Conservation (phyloP, 2,797 vertebrate genomes). For the Lepidocolaptes lacrymiger region DNA sequence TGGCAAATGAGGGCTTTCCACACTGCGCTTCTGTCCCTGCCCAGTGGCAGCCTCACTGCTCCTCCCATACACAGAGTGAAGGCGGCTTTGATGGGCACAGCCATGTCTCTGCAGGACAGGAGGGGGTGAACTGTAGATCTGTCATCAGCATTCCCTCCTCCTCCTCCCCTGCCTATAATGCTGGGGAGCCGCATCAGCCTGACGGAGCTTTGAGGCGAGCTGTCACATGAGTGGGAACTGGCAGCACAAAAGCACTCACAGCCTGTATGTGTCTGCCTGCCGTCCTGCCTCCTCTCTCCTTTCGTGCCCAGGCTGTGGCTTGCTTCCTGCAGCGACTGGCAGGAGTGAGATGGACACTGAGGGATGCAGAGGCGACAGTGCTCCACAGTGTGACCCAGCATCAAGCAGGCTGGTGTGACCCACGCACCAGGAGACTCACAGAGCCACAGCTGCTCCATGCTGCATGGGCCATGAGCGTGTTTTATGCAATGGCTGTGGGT, state of each 20-base stretch:
- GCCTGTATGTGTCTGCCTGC: background rate
- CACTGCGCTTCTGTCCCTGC: background rate
- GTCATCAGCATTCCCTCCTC: background rate
- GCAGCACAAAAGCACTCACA: background rate
- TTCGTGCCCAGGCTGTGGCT: background rate
- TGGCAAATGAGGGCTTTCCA: background rate
- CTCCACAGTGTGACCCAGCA: accelerated
- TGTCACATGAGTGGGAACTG: background rate
- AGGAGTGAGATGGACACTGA: background rate
- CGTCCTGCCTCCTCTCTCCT: background rate
- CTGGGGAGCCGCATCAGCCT: background rate
- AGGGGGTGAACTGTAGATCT: background rate
- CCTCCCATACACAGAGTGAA: background rate
- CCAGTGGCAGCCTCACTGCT: background rate
- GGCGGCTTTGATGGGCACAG: background rate
- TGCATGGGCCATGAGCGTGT: background rate
- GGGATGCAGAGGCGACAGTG: background rate
- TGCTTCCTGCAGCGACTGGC: background rate
- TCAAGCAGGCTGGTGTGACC: background rate
- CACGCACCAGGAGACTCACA: background rate
- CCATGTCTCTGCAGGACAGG: background rate
- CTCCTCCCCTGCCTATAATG: background rate
- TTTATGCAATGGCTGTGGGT: background rate
- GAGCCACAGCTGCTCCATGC: background rate
- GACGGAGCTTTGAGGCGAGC: background rate